Evolutionary conservation across 2,113 vertebrate species (phyloP), one percentile per base, ranked within the genome.

Genomic region (Erinaceus europaeus): DNA sequence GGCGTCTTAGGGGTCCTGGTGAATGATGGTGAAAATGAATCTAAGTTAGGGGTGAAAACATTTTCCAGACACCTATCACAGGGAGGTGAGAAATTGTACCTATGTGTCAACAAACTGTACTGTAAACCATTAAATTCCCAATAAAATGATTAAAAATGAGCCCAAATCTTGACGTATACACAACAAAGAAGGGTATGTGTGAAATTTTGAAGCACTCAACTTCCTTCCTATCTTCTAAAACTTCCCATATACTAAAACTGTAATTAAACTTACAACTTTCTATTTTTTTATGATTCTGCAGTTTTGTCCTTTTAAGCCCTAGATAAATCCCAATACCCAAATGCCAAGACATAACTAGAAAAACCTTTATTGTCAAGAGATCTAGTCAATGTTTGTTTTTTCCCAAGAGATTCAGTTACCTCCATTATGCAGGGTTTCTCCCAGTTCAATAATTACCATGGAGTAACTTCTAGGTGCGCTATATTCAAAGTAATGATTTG

Each of bases 401-500:
- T 73, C 77, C 53, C 25, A 86, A 82, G 14, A 90, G 23, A 69
- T 78, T 90, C 38, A 25, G 27, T 84, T 38, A 71, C 84, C 25
- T 21, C n/a, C 27, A 52, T 53, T 91, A 86, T 42, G 40, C 86
- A 93, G n/a, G 61, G 6, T 71, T 84, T 82, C 68, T 89, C 65
- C 48, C 42, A 77, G 21, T 8, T 73, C 29, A 15, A 2, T 72
- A 85, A 65, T 14, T 83, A 80, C 44, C 17, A 59, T 34, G 10
- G 40, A 11, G 36, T 61, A 50, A 62, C 59, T 93, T 91, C 79
- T 9, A 4, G 25, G 75, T 68, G n/a, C 23, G 4, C 18, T 71
- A 2, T n/a, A n/a, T n/a, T n/a, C 61, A 90, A 77, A 81, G 4
- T 61, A 68, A 86, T 86, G 57, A 86, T 87, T 77, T 93, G 81